Conservation (phyloP, 1,140 invertebrate species). For the Chironomus striatipennis region DNA sequence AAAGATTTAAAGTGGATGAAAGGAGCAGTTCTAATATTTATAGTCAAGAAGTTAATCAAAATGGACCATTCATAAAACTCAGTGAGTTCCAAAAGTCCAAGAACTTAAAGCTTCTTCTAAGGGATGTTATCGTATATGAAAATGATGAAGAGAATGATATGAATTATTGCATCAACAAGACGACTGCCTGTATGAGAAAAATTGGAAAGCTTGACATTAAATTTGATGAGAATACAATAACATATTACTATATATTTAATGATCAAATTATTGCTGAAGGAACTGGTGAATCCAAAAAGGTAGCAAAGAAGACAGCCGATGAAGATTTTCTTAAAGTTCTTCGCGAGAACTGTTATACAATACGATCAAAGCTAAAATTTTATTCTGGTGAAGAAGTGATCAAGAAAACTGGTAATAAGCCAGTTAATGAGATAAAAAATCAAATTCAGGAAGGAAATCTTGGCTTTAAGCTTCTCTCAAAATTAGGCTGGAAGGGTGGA, state of each 20-base stretch:
- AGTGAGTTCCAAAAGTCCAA: neutral
- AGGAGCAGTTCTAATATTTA: neutral
- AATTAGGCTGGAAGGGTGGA: conserved; percentile 76
- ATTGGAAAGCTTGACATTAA: neutral
- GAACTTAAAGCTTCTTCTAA: neutral
- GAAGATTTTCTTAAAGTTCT: conserved; percentile 38
- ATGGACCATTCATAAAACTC: neutral
- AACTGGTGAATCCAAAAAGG: conserved; percentile 37
- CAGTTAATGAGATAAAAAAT: conserved; percentile 30
- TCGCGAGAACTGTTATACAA: conserved; percentile 43
- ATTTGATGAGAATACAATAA: neutral
- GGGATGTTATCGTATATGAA: neutral
- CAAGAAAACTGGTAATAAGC: conserved; percentile 33
- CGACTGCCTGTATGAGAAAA: neutral
- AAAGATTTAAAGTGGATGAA: neutral
- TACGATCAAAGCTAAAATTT: conserved; percentile 33
- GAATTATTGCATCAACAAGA: neutral
- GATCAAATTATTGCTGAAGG: conserved; percentile 35
- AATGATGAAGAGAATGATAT: neutral
- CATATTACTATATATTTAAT: conserved; percentile 32
- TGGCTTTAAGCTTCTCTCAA: conserved; percentile 60
- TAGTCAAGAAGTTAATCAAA: neutral
- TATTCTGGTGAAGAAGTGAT: conserved; percentile 28
- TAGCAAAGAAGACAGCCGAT: conserved; percentile 42
- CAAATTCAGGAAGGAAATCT: conserved; percentile 45